A percentile compares a stretch with the other conserved stretches of the same genome.
phyloP scores from a whole-genome alignment of 2,888 invertebrate species.

The Cheilosia scutellata region DNA sequence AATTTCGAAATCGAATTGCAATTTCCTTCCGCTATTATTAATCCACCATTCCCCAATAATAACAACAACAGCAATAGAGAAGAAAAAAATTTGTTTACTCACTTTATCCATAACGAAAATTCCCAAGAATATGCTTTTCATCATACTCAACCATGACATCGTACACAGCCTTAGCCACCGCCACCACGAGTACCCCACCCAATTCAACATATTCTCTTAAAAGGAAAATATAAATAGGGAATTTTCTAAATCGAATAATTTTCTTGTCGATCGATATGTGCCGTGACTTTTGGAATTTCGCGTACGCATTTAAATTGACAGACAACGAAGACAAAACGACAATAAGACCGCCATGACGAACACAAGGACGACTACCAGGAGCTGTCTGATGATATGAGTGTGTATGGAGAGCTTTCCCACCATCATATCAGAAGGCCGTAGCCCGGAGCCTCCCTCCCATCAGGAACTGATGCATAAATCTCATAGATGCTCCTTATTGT shows the following conservation, averaged over 20 bases:
- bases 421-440: background rate
- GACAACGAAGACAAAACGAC: constrained; percentile 4
- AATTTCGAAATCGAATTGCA: constrained; percentile 55
- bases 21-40: constrained; percentile 60
- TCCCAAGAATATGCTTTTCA: constrained; percentile 49
- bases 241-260: constrained; percentile 35
- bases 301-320: constrained; percentile 27
- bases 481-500: constrained; percentile 37
- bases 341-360: background rate
- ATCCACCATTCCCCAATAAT: constrained; percentile 27
- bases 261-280: constrained; percentile 51
- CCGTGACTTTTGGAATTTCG: constrained; percentile 57
- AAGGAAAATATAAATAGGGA: constrained; percentile 21
- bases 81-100: constrained; percentile 55
- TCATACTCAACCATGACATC: background rate
- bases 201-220: background rate
- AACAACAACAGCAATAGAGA: constrained; percentile 26
- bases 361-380: background rate
- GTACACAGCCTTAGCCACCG: background rate
- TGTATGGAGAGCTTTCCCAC: constrained; percentile 36
- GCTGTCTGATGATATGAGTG: constrained; percentile 28
- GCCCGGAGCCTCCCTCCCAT: background rate
- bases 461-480: constrained; percentile 51
- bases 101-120: constrained; percentile 46
- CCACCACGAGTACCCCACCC: background rate